Base-by-base conservation (phyloP, 2,113 vertebrate species). In the Lichenostomus cassidix region DNA sequence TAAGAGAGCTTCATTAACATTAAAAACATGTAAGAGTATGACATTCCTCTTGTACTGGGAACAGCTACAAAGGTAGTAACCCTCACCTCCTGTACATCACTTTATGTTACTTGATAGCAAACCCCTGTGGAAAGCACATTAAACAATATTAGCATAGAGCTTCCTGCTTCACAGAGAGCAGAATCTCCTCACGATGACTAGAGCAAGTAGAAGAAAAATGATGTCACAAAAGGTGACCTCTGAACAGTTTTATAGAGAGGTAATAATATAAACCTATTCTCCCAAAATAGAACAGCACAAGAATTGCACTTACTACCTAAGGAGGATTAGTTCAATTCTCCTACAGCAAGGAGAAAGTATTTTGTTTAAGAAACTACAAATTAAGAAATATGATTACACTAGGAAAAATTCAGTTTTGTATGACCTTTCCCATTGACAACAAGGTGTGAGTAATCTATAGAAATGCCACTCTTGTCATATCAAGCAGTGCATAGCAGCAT, bases 111-210 rank as follows among this genome's bases (percentile, higher is more conserved):
- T 64, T 75, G 80, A 94, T 94, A 92, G 87, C 87, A 94, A 94
- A 81, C 41, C 94, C 73, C 83, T 52, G 52, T 71, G 83, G 88
- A 94, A 96, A 96, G 92, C 41, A 93, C 76, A 89, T 96, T 96
- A 92, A 86, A 88, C 52, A 93, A 78, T 83, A 94, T 96, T 95
- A 96, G 69, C 92, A 96, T 81, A 94, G 71, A 83, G 71, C 64
- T 87, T 78, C 78, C 87, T 80, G 52, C 73, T 92, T 93, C 62
- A 70, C 56, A 87, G 42, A 52, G 52, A 95, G 59, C 73, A 86
- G 68, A 95, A 86, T 81, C 68, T 83, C 53, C 62, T 37, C 55
- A 10, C 15, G 7, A 63, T 84, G 62, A 92, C 88, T 85, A 33
- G 69, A 92, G 62, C 79, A 77, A 84, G 49, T 25, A 35, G 75